phyloP scores from a whole-genome alignment of 2,797 vertebrate species.

The Acrossocheilus wenchowensis region DNA sequence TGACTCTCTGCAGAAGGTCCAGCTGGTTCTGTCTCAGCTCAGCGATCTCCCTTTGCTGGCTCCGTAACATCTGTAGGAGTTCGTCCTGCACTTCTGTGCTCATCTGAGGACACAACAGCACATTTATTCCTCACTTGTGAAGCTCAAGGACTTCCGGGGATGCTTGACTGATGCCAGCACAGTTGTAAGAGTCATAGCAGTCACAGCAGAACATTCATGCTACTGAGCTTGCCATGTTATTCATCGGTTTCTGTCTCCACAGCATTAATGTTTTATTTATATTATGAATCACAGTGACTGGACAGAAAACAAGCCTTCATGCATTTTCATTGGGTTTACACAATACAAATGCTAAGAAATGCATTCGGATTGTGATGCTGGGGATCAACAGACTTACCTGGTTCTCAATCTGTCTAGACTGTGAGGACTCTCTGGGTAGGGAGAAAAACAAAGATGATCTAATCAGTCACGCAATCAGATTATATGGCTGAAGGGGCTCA shows the following conservation, averaged over 20 bases:
- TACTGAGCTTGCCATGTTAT: neutral
- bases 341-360: neutral
- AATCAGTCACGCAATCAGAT: slow-evolving; percentile 14
- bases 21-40: slow-evolving; percentile 89
- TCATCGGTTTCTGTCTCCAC: neutral
- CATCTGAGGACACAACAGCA: slow-evolving; percentile 66
- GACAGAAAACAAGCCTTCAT: slow-evolving; percentile 1
- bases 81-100: slow-evolving; percentile 86
- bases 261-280: slow-evolving; percentile 30
- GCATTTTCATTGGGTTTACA: slow-evolving; percentile 16
- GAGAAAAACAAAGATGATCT: slow-evolving; percentile 27
- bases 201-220: neutral
- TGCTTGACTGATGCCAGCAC: neutral
- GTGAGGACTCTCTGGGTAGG: slow-evolving; percentile 80
- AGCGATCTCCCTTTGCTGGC: slow-evolving; percentile 89
- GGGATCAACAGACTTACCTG: slow-evolving; percentile 77
- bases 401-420: slow-evolving; percentile 82
- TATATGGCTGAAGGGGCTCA: neutral
- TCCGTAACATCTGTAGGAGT: slow-evolving; percentile 87
- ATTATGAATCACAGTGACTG: slow-evolving; percentile 16
- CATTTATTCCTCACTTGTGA: neutral
- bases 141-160: neutral
- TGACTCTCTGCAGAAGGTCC: slow-evolving; percentile 86
- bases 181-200: neutral
- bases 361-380: neutral